Conservation (phyloP, 2,888 invertebrate species). For the Lottia gigantea region DNA sequence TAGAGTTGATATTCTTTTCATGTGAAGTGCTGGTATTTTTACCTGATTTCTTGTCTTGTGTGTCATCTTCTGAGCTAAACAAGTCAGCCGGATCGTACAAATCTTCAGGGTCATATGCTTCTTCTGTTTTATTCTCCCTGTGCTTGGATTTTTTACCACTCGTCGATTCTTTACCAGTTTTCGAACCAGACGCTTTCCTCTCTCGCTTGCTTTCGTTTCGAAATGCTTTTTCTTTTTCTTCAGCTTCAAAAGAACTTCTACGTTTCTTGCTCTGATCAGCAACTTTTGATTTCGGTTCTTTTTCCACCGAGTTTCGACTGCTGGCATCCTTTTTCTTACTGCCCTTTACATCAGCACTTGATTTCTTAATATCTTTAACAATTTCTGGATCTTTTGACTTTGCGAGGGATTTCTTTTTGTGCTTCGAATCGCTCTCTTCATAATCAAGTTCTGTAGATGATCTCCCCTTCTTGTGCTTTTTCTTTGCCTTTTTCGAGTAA, state of each 20-base stretch:
- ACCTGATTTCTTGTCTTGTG: neutral
- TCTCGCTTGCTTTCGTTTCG: constrained; percentile 1
- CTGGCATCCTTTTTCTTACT: constrained; percentile 13
- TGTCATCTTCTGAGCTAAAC: no score
- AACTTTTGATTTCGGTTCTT: constrained; percentile 13
- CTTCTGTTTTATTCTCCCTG: no score
- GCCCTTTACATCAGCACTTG: no score
- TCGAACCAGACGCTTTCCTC: constrained; percentile 6
- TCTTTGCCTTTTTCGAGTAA: neutral
- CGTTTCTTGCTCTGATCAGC: constrained; percentile 21
- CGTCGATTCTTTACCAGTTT: neutral
- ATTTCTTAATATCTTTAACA: constrained; percentile 18
- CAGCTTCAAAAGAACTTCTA: constrained; percentile 22
- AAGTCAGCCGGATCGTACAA: no score
- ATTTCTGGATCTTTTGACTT: neutral
- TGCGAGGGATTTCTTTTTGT: neutral
- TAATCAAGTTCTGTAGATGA: neutral
- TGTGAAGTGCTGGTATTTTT: constrained; percentile 12
- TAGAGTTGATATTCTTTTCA: constrained; percentile 15
- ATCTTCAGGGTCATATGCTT: no score
- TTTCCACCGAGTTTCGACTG: constrained; percentile 17
- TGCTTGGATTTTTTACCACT: neutral
- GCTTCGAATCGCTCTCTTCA: neutral
- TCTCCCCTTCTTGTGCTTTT: no score
- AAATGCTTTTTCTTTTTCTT: constrained; percentile 16